Base-by-base conservation (phyloP, 1,140 invertebrate genomes). In the Drosophila kanapiae region DNA sequence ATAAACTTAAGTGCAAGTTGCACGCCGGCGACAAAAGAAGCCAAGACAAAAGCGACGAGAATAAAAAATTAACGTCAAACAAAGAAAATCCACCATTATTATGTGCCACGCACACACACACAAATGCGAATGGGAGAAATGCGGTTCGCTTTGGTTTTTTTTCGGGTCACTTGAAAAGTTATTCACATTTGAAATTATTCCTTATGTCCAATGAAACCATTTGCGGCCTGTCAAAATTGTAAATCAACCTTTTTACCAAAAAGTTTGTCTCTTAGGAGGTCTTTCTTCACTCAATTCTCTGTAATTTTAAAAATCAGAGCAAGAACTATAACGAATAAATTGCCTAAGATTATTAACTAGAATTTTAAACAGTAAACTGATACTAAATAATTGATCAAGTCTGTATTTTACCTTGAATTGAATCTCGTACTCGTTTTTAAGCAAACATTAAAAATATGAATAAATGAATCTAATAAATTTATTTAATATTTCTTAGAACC, bases 31-130 rank as follows among this genome's bases (percentile, higher is more conserved):
- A 79, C 64, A 54, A 70, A 77, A 59, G 81, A 67, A 70, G 61
- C 78, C 64, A 83, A 84, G 85, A 80, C 84, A 87, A 88, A 79
- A 47, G 86, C 78, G 84, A 47, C 69, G 63, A 67, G 70, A 79
- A 90, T 90, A 90, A 90, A 90, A 90, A 90, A 90, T 90, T 85
- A 91, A 91, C 79, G 79, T 91, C 82, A 91, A 91, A 91, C 87
- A 91, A 91, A 88, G 87, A 91, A 84, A 91, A 91, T 91, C 87
- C 87, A 81, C 87, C 87, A 91, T 91, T 91, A 91, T 91, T 91
- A 91, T 91, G 87, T 91, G 87, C 82, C 87, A 91, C 78, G 75
- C 86, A 86, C 82, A 87, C 74, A 79, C 40, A 61, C 51, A 31
- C 31, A 65, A 78, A 61, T 49, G 40, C 16, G 51, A 60, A 56